Percentiles rank a stretch among this genome's conserved stretches.
phyloP scores from a whole-genome alignment of 2,797 vertebrate species.

The Capromys pilorides region DNA sequence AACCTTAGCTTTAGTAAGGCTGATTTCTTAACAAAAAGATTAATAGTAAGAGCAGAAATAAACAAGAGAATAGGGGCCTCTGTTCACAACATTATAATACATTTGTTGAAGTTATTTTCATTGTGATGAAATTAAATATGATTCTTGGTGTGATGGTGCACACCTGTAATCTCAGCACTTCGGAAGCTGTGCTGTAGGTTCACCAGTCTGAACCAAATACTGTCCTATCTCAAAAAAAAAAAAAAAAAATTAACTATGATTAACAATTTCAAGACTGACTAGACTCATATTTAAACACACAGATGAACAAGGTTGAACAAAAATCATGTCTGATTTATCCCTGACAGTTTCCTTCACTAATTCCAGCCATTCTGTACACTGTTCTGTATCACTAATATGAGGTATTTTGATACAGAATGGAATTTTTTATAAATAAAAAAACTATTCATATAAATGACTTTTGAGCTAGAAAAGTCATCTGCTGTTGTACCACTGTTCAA shows the following conservation, averaged over 20 bases:
- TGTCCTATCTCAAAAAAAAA: not conserved
- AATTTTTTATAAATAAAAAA: conserved; percentile 26
- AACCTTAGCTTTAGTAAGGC: not conserved
- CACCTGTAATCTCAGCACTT: not conserved
- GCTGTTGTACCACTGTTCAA: not conserved
- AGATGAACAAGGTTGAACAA: conserved; percentile 51
- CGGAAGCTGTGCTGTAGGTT: not conserved
- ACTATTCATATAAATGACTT: too few species aligned
- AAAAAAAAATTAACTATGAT: conserved; percentile 39
- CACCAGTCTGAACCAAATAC: too few species aligned
- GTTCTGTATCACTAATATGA: not conserved
- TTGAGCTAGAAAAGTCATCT: conserved; percentile 13
- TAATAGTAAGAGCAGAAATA: not conserved
- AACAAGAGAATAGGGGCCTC: not conserved
- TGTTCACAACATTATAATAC: not conserved
- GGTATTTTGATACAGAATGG: not conserved
- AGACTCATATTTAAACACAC: conserved; percentile 47
- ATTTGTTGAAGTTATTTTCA: conserved; percentile 55
- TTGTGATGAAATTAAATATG: conserved; percentile 49
- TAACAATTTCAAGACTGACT: conserved; percentile 25
- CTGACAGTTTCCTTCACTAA: conserved; percentile 9
- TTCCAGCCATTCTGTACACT: not conserved
- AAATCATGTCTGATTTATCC: conserved; percentile 51
- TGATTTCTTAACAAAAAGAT: not conserved
- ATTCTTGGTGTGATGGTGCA: not conserved